Percentiles rank a stretch among this genome's conserved stretches.
Conservation (phyloP, 2,113 vertebrate species). For the Platanista minor region DNA sequence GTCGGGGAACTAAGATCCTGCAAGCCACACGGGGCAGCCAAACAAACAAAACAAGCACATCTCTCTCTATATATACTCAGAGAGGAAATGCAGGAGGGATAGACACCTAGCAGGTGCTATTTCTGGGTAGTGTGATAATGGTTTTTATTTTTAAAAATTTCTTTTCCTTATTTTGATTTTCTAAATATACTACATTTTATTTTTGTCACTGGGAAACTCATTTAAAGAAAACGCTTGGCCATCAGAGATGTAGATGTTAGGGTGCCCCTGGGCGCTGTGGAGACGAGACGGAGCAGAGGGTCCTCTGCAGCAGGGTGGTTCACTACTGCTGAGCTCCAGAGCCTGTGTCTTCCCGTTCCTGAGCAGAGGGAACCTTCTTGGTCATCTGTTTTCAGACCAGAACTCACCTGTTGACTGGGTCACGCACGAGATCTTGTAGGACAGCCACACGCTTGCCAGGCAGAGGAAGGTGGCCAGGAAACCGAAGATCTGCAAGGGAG, state of each 20-base stretch:
- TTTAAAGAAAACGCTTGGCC: neutral
- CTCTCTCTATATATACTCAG: neutral
- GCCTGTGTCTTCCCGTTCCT: neutral
- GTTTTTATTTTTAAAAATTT: neutral
- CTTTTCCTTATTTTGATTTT: neutral
- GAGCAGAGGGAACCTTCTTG: neutral
- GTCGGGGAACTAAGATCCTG: neutral
- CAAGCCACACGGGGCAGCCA: neutral
- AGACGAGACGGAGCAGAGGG: accelerated
- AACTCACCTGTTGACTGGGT: slow-evolving; percentile 88
- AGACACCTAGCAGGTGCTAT: neutral
- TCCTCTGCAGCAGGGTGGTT: accelerated
- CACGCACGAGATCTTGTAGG: slow-evolving; percentile 90
- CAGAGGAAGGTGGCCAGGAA: slow-evolving; percentile 92
- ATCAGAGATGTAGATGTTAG: neutral
- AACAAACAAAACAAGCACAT: neutral
- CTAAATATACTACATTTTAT: neutral
- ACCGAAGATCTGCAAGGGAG: slow-evolving; percentile 87
- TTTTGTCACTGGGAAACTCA: neutral
- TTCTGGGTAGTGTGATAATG: neutral
- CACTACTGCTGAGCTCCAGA: neutral
- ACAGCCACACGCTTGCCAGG: slow-evolving; percentile 88
- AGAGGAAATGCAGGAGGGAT: neutral
- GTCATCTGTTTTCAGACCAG: neutral
- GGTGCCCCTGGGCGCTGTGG: accelerated